Conservation (phyloP, 2,888 invertebrate genomes). For the Epirrita christyi region DNA sequence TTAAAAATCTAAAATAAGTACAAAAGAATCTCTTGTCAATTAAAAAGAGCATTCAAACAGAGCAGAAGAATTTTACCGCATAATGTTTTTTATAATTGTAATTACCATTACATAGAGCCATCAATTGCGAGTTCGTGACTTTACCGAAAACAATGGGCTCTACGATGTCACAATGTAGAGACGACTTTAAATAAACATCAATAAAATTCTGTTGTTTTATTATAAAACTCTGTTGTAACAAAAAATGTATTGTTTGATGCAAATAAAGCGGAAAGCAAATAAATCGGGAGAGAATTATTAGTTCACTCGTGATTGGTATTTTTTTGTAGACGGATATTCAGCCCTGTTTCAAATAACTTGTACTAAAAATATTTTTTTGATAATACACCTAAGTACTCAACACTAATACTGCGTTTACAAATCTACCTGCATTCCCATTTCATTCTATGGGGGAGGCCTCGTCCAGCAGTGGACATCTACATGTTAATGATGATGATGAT, state of each 20-base stretch:
- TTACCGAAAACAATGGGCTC: constrained; percentile 78
- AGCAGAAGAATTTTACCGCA: constrained; percentile 29
- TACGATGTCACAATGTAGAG: constrained; percentile 59
- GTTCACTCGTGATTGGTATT: constrained; percentile 36
- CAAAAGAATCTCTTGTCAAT: no score
- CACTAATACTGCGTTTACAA: no score
- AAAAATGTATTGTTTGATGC: constrained; percentile 49
- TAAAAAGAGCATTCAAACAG: constrained; percentile 10
- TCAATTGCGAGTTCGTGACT: constrained; percentile 75
- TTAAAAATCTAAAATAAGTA: no score
- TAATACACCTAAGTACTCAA: no score
- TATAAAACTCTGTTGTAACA: constrained; percentile 36
- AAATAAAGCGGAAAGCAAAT: constrained; percentile 38
- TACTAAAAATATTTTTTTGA: constrained; percentile 3
- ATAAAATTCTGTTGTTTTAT: constrained; percentile 49
- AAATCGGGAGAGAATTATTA: constrained; percentile 37
- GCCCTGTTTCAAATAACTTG: constrained; percentile 22
- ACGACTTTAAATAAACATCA: constrained; percentile 64
- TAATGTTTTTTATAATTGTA: constrained; percentile 57
- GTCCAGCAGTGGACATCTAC: no score
- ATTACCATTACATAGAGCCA: constrained; percentile 57
- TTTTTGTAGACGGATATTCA: constrained; percentile 17
- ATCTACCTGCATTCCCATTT: no score
- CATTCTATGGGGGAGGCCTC: no score
- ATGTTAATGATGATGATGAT: no score